phyloP scores from a whole-genome alignment of 2,888 invertebrate genomes.

The Ichneumoninae sp. region DNA sequence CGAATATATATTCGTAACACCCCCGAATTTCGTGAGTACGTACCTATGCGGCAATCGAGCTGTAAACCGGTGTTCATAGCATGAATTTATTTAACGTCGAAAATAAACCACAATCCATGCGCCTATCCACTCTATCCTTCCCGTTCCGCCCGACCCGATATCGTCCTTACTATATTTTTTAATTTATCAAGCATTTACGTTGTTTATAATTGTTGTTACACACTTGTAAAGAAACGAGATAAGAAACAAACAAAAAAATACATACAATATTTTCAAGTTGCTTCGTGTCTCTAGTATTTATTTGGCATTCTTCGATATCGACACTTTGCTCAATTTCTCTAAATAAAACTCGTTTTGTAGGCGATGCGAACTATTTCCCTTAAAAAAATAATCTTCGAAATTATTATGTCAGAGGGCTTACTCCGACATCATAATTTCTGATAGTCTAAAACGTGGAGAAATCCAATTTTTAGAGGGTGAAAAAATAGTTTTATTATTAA shows the following conservation, averaged over 20 bases:
- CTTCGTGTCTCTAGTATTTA: conserved; percentile 39
- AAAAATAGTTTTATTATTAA: too few species aligned
- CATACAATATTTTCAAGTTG: conserved; percentile 65
- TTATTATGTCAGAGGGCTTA: too few species aligned
- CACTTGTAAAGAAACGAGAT: conserved; percentile 59
- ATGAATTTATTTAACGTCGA: conserved; percentile 51
- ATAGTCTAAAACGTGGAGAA: too few species aligned
- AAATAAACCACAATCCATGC: conserved; percentile 11
- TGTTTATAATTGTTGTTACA: conserved; percentile 68
- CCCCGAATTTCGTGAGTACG: conserved; percentile 30
- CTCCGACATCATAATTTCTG: too few species aligned
- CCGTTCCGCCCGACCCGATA: conserved; percentile 25
- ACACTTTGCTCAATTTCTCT: neutral
- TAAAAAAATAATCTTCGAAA: neutral
- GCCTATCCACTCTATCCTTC: neutral
- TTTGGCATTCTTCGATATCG: conserved; percentile 18
- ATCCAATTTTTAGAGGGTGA: too few species aligned
- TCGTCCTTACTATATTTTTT: conserved; percentile 70
- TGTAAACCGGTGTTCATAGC: conserved; percentile 34
- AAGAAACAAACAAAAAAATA: conserved; percentile 37
- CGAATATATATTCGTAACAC: conserved; percentile 32
- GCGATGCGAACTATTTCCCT: neutral
- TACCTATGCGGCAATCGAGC: conserved; percentile 22
- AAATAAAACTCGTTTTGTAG: neutral
- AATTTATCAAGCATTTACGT: conserved; percentile 73